Percentiles rank a stretch among this genome's conserved stretches.
phyloP scores from a whole-genome alignment of 1,140 invertebrate species.

The Chionoecetes opilio region DNA sequence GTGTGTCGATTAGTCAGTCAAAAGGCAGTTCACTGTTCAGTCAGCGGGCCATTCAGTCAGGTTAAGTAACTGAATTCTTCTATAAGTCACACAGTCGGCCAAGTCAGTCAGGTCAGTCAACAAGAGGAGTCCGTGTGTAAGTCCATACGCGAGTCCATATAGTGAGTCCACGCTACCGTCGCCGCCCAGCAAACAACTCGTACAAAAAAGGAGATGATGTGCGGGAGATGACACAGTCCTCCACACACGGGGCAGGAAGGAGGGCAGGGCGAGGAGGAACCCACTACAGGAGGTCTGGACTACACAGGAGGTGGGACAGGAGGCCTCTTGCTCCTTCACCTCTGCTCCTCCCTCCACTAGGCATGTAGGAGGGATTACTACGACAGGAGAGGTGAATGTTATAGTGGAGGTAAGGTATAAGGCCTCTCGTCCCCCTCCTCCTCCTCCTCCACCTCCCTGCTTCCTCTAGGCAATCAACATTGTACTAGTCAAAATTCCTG shows the following conservation, averaged over 20 bases:
- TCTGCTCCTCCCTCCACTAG: background rate
- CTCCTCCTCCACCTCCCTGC: constrained; percentile 12
- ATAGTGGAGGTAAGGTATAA: background rate
- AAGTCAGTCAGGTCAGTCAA: background rate
- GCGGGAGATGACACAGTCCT: background rate
- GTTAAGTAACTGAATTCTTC: background rate
- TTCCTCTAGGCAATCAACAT: constrained; percentile 54
- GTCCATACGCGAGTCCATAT: background rate
- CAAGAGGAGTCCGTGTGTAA: too few species aligned
- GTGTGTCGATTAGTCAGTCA: background rate
- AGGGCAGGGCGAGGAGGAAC: background rate
- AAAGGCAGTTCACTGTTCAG: background rate
- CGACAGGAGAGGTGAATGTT: background rate
- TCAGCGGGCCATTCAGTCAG: background rate
- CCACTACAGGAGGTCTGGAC: background rate
- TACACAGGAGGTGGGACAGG: background rate
- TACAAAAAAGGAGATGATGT: constrained; percentile 6
- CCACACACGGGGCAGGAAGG: background rate
- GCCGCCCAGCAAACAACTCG: background rate
- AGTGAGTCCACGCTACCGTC: background rate
- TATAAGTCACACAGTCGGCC: background rate
- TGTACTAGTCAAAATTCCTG: constrained; percentile 74
- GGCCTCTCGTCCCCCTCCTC: background rate
- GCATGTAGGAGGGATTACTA: too few species aligned
- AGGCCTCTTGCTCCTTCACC: background rate